Evolutionary conservation across 2,888 invertebrate species (phyloP), one percentile per base, ranked within the genome.

Genomic region (Leptinotarsa rubiginosa): DNA sequence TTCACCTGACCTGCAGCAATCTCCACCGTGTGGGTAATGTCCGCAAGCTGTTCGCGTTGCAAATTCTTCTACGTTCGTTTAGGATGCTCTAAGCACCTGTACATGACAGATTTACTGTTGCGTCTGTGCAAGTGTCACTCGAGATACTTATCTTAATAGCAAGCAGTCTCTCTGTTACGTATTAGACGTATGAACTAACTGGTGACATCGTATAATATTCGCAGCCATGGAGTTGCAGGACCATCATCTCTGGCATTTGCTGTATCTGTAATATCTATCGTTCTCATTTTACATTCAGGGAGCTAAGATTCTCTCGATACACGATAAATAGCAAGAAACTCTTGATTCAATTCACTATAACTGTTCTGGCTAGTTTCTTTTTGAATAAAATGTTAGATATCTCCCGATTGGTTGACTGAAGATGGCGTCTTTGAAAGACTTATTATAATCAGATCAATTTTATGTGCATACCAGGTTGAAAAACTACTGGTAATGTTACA

Each of bases 51-150:
- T 62, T 62, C n/a, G 62, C 62, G 20, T 56, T 18, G 62, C 62
- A 20, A 62, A 62, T 62, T 62, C 62, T 62, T 62, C 62, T 31
- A 31, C n/a, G 62, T 62, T 41, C 62, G 41, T 62, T 62, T 41
- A 62, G 41, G 62, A 62, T 62, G 62, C 62, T 62, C 62, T n/a
- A 41, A 52, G 68, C 52, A 68, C 68, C 50, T 64, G 64, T 56
- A 71, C 71, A 25, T 71, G 71, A 71, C 66, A 71, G 47, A 69
- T 69, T 69, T 69, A 69, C 69, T 69, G 69, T 69, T 47, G 69
- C 69, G 47, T 15, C 52, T 47, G 66, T n/a, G 65, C 47, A 41
- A 56, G 56, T 54, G 65, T 66, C 71, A 66, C 56, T 59, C 47
- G 54, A 71, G 71, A 66, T 59, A 52, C 66, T 56, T 66, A 56